phyloP scores from a whole-genome alignment of 2,797 vertebrate species.

The Mormyrops attenuatus region DNA sequence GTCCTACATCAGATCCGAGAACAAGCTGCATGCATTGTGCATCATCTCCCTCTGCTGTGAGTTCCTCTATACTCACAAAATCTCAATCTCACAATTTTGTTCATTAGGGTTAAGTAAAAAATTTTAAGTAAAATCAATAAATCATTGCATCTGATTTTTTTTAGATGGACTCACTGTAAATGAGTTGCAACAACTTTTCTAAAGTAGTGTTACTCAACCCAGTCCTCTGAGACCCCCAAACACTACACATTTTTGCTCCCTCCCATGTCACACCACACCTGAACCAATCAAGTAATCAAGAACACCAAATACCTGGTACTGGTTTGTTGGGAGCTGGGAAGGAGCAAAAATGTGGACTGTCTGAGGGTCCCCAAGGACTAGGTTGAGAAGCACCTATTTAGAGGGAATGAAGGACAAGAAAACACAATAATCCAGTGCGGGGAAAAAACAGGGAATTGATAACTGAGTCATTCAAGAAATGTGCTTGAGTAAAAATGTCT shows the following conservation, averaged over 20 bases:
- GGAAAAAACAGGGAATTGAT: background rate
- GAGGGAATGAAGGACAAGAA: background rate
- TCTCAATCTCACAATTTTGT: background rate
- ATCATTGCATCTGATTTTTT: background rate
- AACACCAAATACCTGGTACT: background rate
- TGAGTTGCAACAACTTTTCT: background rate
- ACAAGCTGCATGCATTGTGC: slow-evolving; percentile 89
- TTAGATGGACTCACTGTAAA: background rate
- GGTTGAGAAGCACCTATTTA: background rate
- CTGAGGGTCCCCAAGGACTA: background rate
- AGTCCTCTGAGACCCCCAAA: background rate
- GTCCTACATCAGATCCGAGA: slow-evolving; percentile 89
- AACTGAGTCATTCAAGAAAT: background rate
- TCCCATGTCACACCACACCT: background rate
- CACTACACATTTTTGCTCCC: background rate
- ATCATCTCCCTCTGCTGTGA: slow-evolving; percentile 98
- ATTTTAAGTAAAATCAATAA: background rate
- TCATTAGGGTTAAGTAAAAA: background rate
- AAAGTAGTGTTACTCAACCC: background rate
- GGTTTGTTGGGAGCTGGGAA: background rate
- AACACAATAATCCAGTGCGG: background rate
- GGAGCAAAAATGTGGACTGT: background rate
- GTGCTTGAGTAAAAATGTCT: background rate
- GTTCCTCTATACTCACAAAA: slow-evolving; percentile 44
- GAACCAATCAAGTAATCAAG: background rate